Evolutionary conservation across 2,113 vertebrate species (phyloP).

Genomic region (Falcunculus frontatus): DNA sequence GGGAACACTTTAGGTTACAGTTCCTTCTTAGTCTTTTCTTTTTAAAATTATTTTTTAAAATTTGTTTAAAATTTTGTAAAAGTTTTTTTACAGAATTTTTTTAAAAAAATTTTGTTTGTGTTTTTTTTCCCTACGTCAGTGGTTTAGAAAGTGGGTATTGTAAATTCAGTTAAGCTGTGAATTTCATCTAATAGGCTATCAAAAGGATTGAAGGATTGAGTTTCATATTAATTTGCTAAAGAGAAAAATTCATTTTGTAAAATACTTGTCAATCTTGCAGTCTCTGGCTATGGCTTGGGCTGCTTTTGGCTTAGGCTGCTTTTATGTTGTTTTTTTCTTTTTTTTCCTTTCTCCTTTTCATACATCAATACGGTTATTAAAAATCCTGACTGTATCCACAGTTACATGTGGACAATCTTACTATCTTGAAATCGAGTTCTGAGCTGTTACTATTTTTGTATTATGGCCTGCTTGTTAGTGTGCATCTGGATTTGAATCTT

Average conservation of each 20-base stretch:
- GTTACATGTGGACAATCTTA: neutral
- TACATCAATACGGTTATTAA: neutral
- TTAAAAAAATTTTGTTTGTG: accelerated
- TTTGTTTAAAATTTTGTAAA: too few relatives aligned
- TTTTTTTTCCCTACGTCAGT: neutral
- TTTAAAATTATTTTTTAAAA: neutral
- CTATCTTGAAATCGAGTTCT: neutral
- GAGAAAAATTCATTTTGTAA: neutral
- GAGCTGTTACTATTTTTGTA: neutral
- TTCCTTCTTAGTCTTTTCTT: neutral
- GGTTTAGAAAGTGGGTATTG: neutral
- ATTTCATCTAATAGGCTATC: neutral
- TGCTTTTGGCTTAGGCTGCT: neutral
- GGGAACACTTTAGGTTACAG: neutral
- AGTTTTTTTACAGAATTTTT: neutral
- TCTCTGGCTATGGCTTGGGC: neutral
- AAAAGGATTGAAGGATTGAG: neutral
- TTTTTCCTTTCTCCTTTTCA: neutral
- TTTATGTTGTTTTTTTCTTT: neutral
- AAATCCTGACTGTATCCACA: neutral
- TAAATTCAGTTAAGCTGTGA: neutral
- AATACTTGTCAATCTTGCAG: neutral
- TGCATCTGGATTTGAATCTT: neutral
- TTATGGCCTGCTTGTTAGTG: neutral
- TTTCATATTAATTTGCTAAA: neutral